Base-by-base conservation (phyloP, 2,113 vertebrate species). In the Rhombomys opimus region DNA sequence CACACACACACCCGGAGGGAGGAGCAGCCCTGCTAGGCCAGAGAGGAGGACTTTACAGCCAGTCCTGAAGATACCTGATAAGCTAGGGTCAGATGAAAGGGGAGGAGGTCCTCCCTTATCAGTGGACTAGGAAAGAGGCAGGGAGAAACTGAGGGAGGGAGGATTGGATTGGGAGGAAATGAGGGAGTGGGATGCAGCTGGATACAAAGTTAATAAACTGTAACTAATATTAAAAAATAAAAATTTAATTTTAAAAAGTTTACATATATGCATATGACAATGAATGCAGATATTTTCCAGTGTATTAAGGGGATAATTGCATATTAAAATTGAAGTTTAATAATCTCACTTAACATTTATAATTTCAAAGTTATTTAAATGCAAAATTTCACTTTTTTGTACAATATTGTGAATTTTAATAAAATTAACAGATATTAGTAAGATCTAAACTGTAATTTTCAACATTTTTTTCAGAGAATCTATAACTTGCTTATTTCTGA, bases 401-500 rank as follows among this genome's bases (percentile, higher is more conserved):
- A 41, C 7, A 27, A 70, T 65, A 72, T 77, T 92, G 22, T 84
- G 7, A 76, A 1, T 32, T 77, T 84, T 86, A 87, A 20, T 76
- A 15, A 76, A 75, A 52, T 27, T 14, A 89, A 10, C 7, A 52
- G 12, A 12, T 70, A 72, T 32, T 61, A 72, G 27, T 20, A 11
- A n/a, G 5, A n/a, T 27, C 50, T 94, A 94, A 94, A 77, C 12
- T n/a, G 67, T 87, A 84, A 35, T 82, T 23, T 90, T 96, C 65
- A 96, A 46, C 15, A 82, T 13, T 85, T 94, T 97, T 88, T 23
- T 80, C 23, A 95, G 8, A 27, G 91, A 87, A 17, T 85, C 57
- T 70, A 94, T 63, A 23, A 95, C 81, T 68, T 94, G 82, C 22
- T 95, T 97, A 32, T 94, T 97, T 84, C 96, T 90, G 61, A 96